These are phyloP conservation scores for Mythimna loreyi DNA, from an alignment of 2,888 invertebrate species.

Conservation along the genomic window DNA sequence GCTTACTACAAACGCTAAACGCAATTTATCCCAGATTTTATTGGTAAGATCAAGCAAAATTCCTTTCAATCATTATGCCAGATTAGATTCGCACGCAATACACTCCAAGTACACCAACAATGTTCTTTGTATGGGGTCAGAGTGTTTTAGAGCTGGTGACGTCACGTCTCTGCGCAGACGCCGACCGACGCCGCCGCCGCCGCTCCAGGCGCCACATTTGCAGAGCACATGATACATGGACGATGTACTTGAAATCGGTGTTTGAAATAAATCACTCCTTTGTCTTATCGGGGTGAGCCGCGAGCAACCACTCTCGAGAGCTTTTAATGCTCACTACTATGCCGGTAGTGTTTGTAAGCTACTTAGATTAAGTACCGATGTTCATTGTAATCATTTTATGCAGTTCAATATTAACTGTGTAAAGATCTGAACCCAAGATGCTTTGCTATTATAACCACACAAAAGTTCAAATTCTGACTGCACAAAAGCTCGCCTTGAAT, in stretches of 20 bases:
- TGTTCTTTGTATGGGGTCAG: constrained; percentile 66
- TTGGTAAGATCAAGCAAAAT: constrained; percentile 8
- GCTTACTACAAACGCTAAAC: neutral
- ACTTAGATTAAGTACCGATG: constrained; percentile 36
- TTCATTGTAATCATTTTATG: constrained; percentile 36
- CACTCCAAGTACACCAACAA: constrained; percentile 61
- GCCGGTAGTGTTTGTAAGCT: constrained; percentile 45
- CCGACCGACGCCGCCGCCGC: constrained; percentile 61
- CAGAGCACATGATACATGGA: constrained; percentile 84
- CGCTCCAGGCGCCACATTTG: constrained; percentile 85
- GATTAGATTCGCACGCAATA: constrained; percentile 53
- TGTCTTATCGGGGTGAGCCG: constrained; percentile 76
- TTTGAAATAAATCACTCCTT: constrained; percentile 83
- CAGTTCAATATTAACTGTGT: constrained; percentile 10
- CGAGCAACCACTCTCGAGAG: constrained; percentile 73
- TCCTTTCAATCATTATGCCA: constrained; percentile 19
- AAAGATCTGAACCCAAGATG: neutral
- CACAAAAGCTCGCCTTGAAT: constrained; percentile 27
- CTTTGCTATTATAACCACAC: constrained; percentile 7
- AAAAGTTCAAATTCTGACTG: neutral
- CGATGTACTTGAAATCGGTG: constrained; percentile 74
- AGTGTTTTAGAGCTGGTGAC: constrained; percentile 73
- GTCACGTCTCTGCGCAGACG: constrained; percentile 81
- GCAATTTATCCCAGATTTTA: neutral
- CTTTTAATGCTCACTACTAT: constrained; percentile 69